These are phyloP conservation scores for Microplitis deprimator DNA, from an alignment of 2,888 invertebrate genomes.

Conservation along the genomic window DNA sequence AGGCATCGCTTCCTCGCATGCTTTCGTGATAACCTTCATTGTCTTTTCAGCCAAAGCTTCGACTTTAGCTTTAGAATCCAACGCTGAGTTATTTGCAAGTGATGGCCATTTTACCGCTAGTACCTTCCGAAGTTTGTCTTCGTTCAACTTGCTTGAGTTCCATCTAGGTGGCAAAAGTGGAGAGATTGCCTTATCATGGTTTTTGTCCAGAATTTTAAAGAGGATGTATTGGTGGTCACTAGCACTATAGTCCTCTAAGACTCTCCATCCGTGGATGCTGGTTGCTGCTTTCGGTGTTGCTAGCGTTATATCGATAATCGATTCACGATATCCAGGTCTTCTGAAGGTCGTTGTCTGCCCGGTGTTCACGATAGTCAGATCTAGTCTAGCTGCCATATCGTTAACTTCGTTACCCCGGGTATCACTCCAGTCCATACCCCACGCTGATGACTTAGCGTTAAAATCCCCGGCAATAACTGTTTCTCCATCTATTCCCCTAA, in stretches of 20 bases:
- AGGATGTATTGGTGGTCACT: constrained; percentile 50
- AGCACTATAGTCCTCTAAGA: constrained; percentile 44
- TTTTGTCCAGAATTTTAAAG: constrained; percentile 14
- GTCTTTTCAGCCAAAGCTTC: neutral
- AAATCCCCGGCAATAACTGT: constrained; percentile 46
- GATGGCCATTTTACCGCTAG: neutral
- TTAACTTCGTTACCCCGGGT: constrained; percentile 46
- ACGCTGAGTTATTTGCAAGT: neutral
- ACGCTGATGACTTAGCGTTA: constrained; percentile 50
- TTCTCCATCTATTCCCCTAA: constrained; percentile 3
- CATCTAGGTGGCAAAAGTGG: neutral
- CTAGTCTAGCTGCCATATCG: constrained; percentile 49
- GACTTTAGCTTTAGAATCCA: neutral
- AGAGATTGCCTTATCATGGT: neutral
- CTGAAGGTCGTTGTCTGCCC: constrained; percentile 43
- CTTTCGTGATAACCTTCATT: constrained; percentile 7
- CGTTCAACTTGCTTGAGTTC: constrained; percentile 36
- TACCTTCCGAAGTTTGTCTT: constrained; percentile 20
- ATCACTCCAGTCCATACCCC: constrained; percentile 47
- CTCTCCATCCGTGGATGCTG: constrained; percentile 31
- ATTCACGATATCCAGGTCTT: constrained; percentile 35
- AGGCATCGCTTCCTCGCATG: constrained; percentile 27
- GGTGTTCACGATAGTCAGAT: constrained; percentile 46
- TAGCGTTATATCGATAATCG: constrained; percentile 44
- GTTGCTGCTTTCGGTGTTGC: constrained; percentile 28